A percentile compares a stretch with the other conserved stretches of the same genome.
Conservation (phyloP, 1,140 invertebrate species). For the Cryptotermes secundus region DNA sequence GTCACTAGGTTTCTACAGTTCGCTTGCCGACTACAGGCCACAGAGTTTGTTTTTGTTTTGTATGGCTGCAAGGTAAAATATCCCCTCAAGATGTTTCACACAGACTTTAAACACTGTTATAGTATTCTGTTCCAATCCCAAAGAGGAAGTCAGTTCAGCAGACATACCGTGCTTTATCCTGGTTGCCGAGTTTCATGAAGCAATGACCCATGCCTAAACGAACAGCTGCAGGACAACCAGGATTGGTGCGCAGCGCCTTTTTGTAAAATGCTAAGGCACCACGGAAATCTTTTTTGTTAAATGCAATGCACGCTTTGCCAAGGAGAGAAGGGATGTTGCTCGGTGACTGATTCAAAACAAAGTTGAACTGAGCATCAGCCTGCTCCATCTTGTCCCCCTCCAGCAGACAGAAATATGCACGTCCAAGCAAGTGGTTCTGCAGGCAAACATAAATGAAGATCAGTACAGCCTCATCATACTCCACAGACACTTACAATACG, state of each 20-base stretch:
- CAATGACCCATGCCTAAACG: slow-evolving; percentile 96
- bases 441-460: slow-evolving; percentile 40
- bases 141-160: too few relatives aligned
- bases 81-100: too few relatives aligned
- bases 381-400: slow-evolving; percentile 99
- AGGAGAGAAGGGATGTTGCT: slow-evolving; percentile 96
- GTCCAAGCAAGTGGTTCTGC: slow-evolving; percentile 92
- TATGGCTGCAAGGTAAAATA: too few relatives aligned
- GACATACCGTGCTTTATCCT: slow-evolving; percentile 84
- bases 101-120: too few relatives aligned
- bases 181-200: slow-evolving; percentile 94
- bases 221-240: slow-evolving; percentile 96
- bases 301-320: slow-evolving; percentile 97
- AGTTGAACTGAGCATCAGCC: slow-evolving; percentile 99
- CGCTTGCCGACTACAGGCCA: too few relatives aligned
- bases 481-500: too few relatives aligned
- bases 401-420: slow-evolving; percentile 96
- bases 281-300: slow-evolving; percentile 90
- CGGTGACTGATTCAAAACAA: slow-evolving; percentile 93
- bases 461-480: neutral
- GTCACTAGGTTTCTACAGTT: too few relatives aligned
- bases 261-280: slow-evolving; percentile 97
- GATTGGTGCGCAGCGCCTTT: slow-evolving; percentile 93
- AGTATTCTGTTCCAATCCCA: too few relatives aligned
- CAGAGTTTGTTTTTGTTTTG: too few relatives aligned